Base-by-base conservation (phyloP, 2,113 vertebrate genomes). In the Otus sunia region DNA sequence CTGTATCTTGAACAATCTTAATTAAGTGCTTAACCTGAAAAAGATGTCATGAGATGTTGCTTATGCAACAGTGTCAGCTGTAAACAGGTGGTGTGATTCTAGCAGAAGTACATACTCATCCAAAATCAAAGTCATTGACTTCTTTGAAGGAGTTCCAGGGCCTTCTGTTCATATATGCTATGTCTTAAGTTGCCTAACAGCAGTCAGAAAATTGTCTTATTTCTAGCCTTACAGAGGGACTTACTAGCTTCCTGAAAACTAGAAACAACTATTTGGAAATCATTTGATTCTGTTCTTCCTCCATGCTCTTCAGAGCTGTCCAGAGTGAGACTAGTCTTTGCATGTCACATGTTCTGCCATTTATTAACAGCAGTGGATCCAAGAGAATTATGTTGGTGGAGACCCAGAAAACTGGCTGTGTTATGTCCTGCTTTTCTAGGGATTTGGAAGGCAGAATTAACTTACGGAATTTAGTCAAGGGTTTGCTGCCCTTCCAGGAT, bases 311-410 rank as follows among this genome's bases (percentile, higher is more conserved):
- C 47, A 1, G 10, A 49, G 43, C 47, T 69, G 52, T n/a, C 26
- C 6, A 1, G 4, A n/a, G 43, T 2, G 5, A 84, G 68, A 45
- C 23, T 29, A 25, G 32, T 18, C 58, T 60, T 82, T 5, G 36
- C 39, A 7, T 15, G 21, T 41, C 2, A 0, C 26, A 0, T 0
- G 0, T 43, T 47, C 39, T 91, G 55, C 29, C 34, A 1, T 27
- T 30, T 52, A 4, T 21, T 43, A 76, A 17, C 50, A 84, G 80
- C 80, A 75, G 49, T 36, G 21, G 21, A 29, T 75, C 43, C 47
- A 58, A 45, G 62, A 29, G 20, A 87, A 1, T 41, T 12, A 6
- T 4, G 3, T 9, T 71, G 68, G 14, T 85, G 63, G 37, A 83
- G 27, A 62, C 59, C 11, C 26, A 88, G 86, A 32, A 68, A 37